phyloP scores from a whole-genome alignment of 2,113 vertebrate species.

The Pimephales promelas region DNA sequence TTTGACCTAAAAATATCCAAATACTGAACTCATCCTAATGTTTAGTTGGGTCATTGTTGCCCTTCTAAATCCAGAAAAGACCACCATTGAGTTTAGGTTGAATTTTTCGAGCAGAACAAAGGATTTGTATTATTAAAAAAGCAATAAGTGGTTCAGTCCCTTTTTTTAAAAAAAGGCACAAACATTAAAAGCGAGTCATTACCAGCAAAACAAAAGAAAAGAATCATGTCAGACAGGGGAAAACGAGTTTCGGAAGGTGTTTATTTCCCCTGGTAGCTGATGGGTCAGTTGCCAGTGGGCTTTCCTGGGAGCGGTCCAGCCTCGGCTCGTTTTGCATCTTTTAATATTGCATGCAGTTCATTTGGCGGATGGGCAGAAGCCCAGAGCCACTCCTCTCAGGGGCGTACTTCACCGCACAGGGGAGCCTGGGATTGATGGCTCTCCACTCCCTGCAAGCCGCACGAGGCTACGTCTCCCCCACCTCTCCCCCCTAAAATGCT shows the following conservation, averaged over 20 bases:
- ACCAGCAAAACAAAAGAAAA: conserved; percentile 36
- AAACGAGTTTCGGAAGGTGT: conserved; percentile 38
- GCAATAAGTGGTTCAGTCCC: neutral
- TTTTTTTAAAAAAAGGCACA: neutral
- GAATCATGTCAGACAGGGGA: conserved; percentile 38
- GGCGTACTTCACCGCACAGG: conserved; percentile 80
- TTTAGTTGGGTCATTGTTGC: neutral
- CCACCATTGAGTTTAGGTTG: neutral
- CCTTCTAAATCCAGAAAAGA: neutral
- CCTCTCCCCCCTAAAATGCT: conserved; percentile 14
- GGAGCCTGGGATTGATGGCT: conserved; percentile 81
- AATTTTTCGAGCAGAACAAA: neutral
- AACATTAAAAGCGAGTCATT: conserved; percentile 28
- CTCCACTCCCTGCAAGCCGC: conserved; percentile 77
- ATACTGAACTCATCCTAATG: no score
- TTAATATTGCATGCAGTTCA: conserved; percentile 89
- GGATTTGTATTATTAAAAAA: conserved; percentile 17
- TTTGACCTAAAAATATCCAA: no score
- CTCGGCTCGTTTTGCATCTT: conserved; percentile 52
- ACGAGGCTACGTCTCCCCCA: conserved; percentile 68
- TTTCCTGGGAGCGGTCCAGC: conserved; percentile 25
- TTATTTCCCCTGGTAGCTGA: conserved; percentile 54
- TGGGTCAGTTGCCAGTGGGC: conserved; percentile 48
- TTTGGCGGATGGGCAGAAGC: conserved; percentile 77
- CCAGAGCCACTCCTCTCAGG: conserved; percentile 84